A percentile compares a stretch with the other conserved stretches of the same genome.
Conservation (phyloP, 2,113 vertebrate species). For the Clarias macrocephalus region DNA sequence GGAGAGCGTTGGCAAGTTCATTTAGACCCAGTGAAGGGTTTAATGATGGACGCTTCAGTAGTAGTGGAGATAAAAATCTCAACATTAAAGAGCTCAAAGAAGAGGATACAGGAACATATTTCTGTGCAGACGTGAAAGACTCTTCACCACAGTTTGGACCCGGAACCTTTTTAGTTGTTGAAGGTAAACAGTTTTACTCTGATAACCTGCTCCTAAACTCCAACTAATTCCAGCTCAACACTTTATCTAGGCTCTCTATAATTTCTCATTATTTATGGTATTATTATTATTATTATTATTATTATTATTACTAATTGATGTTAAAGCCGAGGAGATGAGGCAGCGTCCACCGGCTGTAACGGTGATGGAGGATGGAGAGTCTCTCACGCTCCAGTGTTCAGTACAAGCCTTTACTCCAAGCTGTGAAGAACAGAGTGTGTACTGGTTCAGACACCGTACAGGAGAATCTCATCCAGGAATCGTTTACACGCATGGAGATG, state of each 20-base stretch:
- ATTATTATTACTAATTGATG: neutral
- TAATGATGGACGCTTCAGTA: neutral
- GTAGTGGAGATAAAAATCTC: neutral
- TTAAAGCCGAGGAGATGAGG: neutral
- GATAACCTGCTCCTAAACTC: neutral
- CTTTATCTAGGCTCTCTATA: neutral
- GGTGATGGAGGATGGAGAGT: neutral
- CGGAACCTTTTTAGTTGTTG: neutral
- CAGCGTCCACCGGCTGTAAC: neutral
- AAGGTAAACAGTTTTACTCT: constrained; percentile 6
- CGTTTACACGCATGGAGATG: constrained; percentile 43
- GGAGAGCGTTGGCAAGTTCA: neutral
- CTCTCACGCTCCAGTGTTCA: constrained; percentile 52
- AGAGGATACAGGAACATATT: neutral
- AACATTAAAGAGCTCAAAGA: neutral
- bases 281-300: too few species aligned
- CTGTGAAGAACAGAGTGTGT: constrained; percentile 29
- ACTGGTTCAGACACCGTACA: constrained; percentile 54
- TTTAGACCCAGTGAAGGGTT: neutral
- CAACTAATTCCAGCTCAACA: neutral
- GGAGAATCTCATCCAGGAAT: constrained; percentile 43
- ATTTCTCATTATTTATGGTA: neutral
- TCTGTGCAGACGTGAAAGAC: neutral
- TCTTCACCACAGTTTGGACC: neutral
- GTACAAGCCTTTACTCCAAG: neutral